These are phyloP conservation scores for Decapterus maruadsi DNA, from an alignment of 2,797 vertebrate species.

Conservation along the genomic window DNA sequence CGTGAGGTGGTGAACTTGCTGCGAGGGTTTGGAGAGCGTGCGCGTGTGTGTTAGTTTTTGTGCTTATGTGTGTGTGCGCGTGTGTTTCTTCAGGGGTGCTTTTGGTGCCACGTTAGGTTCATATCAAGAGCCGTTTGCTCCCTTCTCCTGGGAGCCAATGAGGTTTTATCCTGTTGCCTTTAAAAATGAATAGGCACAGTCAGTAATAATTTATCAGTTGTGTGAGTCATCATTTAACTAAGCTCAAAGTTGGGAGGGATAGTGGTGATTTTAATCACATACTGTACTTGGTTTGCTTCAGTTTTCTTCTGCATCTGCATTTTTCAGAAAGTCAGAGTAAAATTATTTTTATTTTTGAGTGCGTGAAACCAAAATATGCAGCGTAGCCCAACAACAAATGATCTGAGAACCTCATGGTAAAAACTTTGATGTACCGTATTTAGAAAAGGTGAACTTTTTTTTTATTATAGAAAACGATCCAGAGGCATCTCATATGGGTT, in stretches of 20 bases:
- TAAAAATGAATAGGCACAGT: slow-evolving; percentile 54
- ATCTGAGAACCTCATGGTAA: background rate
- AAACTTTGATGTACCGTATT: no score
- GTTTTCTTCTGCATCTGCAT: slow-evolving; percentile 1
- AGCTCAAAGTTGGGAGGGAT: slow-evolving; percentile 24
- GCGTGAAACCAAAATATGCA: background rate
- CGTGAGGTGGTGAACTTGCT: slow-evolving; percentile 46
- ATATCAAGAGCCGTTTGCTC: slow-evolving; percentile 51
- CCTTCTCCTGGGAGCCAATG: slow-evolving; percentile 39
- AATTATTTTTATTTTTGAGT: background rate
- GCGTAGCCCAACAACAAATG: background rate
- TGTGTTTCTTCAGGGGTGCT: slow-evolving; percentile 48
- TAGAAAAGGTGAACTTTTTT: background rate
- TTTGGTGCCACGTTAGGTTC: slow-evolving; percentile 61
- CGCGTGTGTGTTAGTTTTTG: slow-evolving; percentile 13
- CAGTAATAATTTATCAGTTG: slow-evolving; percentile 60
- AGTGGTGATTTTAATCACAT: slow-evolving; percentile 14
- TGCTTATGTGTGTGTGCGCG: slow-evolving; percentile 11
- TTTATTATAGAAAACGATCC: background rate
- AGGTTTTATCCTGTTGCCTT: slow-evolving; percentile 46
- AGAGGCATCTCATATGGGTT: background rate
- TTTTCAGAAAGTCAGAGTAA: slow-evolving; percentile 26
- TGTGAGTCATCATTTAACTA: slow-evolving; percentile 56
- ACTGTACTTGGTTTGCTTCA: background rate
- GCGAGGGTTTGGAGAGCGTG: slow-evolving; percentile 18